Evolutionary conservation across 1,140 invertebrate species (phyloP).

Genomic region (Spodoptera litura): DNA sequence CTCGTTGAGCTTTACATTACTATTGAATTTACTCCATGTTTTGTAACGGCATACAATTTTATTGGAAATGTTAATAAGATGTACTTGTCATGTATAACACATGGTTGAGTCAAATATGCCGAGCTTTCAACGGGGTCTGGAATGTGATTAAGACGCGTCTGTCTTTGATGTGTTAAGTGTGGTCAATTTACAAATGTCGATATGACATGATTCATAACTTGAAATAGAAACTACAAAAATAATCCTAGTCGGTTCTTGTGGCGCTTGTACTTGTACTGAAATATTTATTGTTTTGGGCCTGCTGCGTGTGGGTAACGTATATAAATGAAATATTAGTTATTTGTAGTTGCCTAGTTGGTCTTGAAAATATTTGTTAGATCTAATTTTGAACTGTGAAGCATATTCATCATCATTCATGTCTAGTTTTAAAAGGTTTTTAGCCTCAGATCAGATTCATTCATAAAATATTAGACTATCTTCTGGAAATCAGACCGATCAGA

Average conservation of each 20-base stretch:
- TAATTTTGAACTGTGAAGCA: neutral
- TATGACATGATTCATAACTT: constrained; percentile 23
- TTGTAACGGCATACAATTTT: too few species aligned
- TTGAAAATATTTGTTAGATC: constrained; percentile 6
- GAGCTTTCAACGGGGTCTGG: constrained; percentile 21
- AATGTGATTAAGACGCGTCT: constrained; percentile 12
- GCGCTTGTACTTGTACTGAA: neutral
- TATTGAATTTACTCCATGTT: neutral
- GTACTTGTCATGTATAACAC: neutral
- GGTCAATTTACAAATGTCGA: constrained; percentile 21
- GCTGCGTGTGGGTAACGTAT: neutral
- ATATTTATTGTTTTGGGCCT: constrained; percentile 14
- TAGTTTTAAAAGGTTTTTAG: neutral
- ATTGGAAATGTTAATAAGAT: neutral
- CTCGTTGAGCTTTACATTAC: neutral
- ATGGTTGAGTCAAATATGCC: constrained; percentile 10
- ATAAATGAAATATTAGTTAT: constrained; percentile 17
- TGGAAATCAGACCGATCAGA: too few species aligned
- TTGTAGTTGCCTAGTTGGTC: neutral
- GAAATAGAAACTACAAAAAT: neutral
- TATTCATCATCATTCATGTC: neutral
- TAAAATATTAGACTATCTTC: neutral
- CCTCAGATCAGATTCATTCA: neutral
- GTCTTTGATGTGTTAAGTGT: constrained; percentile 1
- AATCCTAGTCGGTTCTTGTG: neutral